These are phyloP conservation scores for Cenopis cana DNA, from an alignment of 2,888 invertebrate species.

Conservation along the genomic window DNA sequence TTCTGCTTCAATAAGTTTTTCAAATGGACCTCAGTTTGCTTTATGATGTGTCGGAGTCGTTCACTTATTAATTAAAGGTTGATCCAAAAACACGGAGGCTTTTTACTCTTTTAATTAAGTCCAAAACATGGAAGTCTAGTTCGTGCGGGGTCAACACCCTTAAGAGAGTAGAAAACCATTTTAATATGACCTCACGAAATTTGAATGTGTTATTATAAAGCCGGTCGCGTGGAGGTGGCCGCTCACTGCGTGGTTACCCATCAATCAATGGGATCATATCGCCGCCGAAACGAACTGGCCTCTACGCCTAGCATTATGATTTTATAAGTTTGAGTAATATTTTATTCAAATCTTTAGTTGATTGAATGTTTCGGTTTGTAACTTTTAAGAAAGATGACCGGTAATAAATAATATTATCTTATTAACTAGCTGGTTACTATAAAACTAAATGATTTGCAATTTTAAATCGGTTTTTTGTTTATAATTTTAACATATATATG, in stretches of 20 bases:
- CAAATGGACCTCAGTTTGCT: not conserved
- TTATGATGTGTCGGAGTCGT: conserved; percentile 50
- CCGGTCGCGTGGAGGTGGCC: conserved; percentile 32
- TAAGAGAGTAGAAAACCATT: conserved; percentile 63
- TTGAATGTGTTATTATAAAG: conserved; percentile 41
- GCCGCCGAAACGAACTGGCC: conserved; percentile 73
- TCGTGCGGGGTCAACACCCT: conserved; percentile 79
- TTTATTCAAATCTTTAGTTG: conserved; percentile 82
- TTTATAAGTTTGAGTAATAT: conserved; percentile 81
- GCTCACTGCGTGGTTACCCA: conserved; percentile 79
- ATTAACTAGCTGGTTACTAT: conserved; percentile 43
- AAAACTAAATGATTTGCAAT: conserved; percentile 41
- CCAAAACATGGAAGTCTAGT: conserved; percentile 74
- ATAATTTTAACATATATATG: conserved; percentile 43
- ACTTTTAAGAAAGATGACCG: conserved; percentile 53
- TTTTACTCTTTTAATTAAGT: conserved; percentile 82
- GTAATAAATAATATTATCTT: conserved; percentile 50
- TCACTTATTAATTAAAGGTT: conserved; percentile 63
- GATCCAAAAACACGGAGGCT: conserved; percentile 71
- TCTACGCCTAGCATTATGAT: conserved; percentile 75
- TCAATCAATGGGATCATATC: conserved; percentile 85
- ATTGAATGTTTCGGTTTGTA: conserved; percentile 77
- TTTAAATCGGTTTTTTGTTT: conserved; percentile 38
- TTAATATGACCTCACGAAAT: conserved; percentile 56
- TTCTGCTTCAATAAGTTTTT: not conserved